These are phyloP conservation scores for Zelostemma sp. DNA, from an alignment of 1,140 invertebrate species.

Conservation along the genomic window DNA sequence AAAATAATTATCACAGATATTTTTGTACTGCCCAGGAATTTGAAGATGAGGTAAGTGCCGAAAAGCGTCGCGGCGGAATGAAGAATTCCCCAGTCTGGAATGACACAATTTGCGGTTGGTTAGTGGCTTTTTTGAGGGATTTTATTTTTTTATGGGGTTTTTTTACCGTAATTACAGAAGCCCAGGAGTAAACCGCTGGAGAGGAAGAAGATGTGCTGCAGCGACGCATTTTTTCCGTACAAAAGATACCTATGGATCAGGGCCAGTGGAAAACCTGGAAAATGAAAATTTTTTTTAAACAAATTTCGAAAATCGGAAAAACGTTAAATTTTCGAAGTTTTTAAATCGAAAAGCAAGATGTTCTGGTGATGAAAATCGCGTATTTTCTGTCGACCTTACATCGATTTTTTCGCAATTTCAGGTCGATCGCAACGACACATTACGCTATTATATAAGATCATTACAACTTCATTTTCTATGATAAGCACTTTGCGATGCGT, in stretches of 20 bases:
- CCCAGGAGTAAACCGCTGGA: conserved; percentile 78
- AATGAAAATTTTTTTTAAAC: conserved; percentile 36
- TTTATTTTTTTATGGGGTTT: conserved; percentile 31
- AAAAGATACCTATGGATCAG: conserved; percentile 76
- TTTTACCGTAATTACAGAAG: conserved; percentile 86
- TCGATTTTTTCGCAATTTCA: too few species aligned
- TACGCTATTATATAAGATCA: too few species aligned
- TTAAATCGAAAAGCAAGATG: too few species aligned
- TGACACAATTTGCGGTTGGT: too few species aligned
- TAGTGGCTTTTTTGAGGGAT: too few species aligned
- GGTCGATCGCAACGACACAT: too few species aligned
- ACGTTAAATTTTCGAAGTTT: conserved; percentile 11
- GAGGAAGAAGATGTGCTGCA: conserved; percentile 84
- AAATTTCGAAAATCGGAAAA: conserved; percentile 4
- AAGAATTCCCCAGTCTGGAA: conserved; percentile 73
- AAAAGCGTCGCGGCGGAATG: conserved; percentile 80
- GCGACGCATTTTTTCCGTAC: conserved; percentile 67
- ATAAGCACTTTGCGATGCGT: too few species aligned
- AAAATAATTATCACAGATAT: conserved; percentile 78
- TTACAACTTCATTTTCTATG: too few species aligned
- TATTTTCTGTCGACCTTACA: too few species aligned
- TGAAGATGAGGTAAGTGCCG: conserved; percentile 77
- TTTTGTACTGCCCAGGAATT: conserved; percentile 73
- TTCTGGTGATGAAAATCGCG: too few species aligned
- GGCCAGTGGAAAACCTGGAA: conserved; percentile 84